Evolutionary conservation across 2,797 vertebrate genomes (phyloP).

Genomic region (Coilia nasus): DNA sequence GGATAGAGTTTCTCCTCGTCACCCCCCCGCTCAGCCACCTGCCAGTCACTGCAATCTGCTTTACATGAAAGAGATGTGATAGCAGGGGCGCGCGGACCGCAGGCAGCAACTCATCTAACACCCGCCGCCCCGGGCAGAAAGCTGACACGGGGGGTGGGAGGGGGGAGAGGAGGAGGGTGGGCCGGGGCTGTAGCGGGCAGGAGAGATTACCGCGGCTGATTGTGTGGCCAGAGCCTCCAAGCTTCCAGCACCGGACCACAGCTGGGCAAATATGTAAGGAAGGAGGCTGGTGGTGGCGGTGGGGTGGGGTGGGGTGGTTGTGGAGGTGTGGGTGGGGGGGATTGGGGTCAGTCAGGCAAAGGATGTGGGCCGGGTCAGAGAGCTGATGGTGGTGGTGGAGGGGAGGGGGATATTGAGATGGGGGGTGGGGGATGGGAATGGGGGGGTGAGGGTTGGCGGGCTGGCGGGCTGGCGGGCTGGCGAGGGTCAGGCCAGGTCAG

Average conservation of each 20-base stretch:
- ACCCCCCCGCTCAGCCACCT: constrained; percentile 16
- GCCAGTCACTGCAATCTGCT: constrained; percentile 28
- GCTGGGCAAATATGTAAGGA: constrained; percentile 21
- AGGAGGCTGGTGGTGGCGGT: neutral
- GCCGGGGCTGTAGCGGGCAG: no score
- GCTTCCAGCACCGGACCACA: neutral
- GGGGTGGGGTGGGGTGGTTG: neutral
- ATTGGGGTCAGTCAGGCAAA: neutral
- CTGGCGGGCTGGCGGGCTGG: no score
- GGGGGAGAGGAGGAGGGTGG: no score
- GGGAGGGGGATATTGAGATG: no score
- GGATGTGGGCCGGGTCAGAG: neutral
- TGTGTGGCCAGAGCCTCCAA: neutral
- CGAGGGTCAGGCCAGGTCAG: constrained; percentile 32
- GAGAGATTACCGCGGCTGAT: constrained; percentile 3
- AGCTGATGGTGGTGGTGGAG: neutral
- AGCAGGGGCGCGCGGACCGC: neutral
- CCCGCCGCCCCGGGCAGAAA: neutral
- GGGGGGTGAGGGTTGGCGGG: no score
- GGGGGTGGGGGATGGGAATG: no score
- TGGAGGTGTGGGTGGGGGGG: neutral
- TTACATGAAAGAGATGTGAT: constrained; percentile 25
- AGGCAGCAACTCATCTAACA: constrained; percentile 10
- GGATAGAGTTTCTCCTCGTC: neutral
- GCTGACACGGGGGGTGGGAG: neutral